Evolutionary conservation across 2,113 vertebrate species (phyloP), one percentile per base, ranked within the genome.

Genomic region (Chloropsis cyanopogon): DNA sequence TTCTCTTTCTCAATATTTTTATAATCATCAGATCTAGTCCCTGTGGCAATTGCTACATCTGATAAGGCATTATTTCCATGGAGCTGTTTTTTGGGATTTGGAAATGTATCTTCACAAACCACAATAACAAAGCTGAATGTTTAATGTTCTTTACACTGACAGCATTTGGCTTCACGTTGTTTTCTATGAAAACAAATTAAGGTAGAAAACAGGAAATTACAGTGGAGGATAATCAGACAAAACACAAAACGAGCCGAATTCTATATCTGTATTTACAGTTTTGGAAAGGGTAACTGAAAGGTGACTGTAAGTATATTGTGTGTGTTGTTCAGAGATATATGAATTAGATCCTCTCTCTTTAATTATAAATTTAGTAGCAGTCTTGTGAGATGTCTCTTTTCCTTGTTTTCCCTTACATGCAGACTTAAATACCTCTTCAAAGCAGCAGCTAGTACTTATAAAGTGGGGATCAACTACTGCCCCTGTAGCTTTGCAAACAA

Each of bases 381-480:
- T 21, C 6, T 39, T 33, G 21, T 61, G 42, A 28, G 14, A 23
- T 49, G 37, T 6, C 17, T 31, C 2, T 56, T 65, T 80, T 70
- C 15, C 18, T 39, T 50, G 2, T 61, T 89, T 80, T 25, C 20
- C 3, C 6, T 76, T 47, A 42, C 7, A 17, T 37, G 47, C 12
- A 18, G 4, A 35, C 11, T 53, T 83, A 65, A 79, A 47, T 41
- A 50, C 16, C 4, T 77, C 23, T 77, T 92, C 22, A 52, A 37
- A 63, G 21, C 11, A 78, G n/a, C 28, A 88, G 4, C 22, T 33
- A 42, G 18, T 42, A 52, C n/a, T 56, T 47, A 33, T 2, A 31
- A 5, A 57, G 5, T 0, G 0, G 47, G 22, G 35, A 44, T 28
- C 37, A 73, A 4, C n/a, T 24, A n/a, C n/a, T 89, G 39, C 10